Evolutionary conservation across 2,113 vertebrate genomes (phyloP).

Genomic region (Pardalotus punctatus): DNA sequence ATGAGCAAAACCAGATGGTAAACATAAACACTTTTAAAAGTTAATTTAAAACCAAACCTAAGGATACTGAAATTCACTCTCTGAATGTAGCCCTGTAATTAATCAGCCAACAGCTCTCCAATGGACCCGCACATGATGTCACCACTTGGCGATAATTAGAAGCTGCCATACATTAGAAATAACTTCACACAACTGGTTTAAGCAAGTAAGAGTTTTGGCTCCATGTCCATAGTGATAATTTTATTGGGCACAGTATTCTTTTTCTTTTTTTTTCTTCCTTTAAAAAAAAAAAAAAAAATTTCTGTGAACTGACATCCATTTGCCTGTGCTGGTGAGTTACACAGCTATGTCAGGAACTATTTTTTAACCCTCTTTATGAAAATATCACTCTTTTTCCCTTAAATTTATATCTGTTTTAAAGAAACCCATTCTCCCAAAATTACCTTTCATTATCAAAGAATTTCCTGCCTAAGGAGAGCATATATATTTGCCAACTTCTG

Average conservation of each 20-base stretch:
- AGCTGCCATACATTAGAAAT: slow-evolving; percentile 27
- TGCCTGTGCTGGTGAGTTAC: background rate
- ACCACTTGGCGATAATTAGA: slow-evolving; percentile 61
- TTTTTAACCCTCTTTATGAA: slow-evolving; percentile 35
- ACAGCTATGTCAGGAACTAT: background rate
- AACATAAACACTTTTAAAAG: slow-evolving; percentile 68
- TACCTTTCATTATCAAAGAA: slow-evolving; percentile 52
- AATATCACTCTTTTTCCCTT: background rate
- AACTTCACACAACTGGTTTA: slow-evolving; percentile 6
- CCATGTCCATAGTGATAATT: background rate
- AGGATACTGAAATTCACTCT: slow-evolving; percentile 58
- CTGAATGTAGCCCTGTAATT: slow-evolving; percentile 53
- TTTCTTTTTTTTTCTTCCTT: background rate
- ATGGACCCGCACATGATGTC: slow-evolving; percentile 39
- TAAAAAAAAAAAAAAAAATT: no score
- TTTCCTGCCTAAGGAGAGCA: slow-evolving; percentile 40
- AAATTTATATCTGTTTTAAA: slow-evolving; percentile 31
- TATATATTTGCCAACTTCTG: slow-evolving; percentile 38
- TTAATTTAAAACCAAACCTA: slow-evolving; percentile 71
- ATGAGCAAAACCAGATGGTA: slow-evolving; percentile 70
- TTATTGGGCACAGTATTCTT: background rate
- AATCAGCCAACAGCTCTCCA: slow-evolving; percentile 62
- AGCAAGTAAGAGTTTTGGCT: slow-evolving; percentile 13
- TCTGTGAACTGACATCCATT: background rate
- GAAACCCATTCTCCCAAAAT: slow-evolving; percentile 43